These are phyloP conservation scores for Erythrocercus mccallii DNA, from an alignment of 2,113 vertebrate genomes.

Conservation along the genomic window DNA sequence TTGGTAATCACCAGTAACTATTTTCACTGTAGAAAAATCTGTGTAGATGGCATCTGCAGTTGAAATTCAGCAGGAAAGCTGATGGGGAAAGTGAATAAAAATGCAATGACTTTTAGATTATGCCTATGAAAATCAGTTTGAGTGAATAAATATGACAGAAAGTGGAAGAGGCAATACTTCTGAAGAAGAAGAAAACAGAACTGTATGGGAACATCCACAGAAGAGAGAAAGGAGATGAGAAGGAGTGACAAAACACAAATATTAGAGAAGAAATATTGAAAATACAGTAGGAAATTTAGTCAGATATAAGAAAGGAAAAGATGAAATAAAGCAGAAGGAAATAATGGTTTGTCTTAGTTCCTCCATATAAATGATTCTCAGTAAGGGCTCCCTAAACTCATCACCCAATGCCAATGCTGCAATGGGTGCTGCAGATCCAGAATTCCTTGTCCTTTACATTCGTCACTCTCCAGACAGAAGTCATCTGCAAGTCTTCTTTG, in stretches of 20 bases:
- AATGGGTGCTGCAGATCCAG: background rate
- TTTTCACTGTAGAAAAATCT: background rate
- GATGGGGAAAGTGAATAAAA: background rate
- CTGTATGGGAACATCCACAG: background rate
- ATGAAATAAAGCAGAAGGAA: background rate
- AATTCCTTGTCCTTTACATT: background rate
- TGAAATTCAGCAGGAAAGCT: background rate
- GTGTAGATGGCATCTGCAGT: background rate
- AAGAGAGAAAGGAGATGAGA: background rate
- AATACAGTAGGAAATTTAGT: background rate
- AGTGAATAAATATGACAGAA: background rate
- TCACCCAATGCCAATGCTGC: background rate
- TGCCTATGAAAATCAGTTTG: background rate
- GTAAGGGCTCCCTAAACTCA: background rate
- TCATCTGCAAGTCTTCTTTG: background rate
- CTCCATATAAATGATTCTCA: background rate
- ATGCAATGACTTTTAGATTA: background rate
- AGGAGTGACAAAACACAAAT: background rate
- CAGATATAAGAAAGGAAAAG: background rate
- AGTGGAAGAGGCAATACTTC: background rate
- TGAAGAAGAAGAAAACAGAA: background rate
- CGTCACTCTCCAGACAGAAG: background rate
- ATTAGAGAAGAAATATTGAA: background rate
- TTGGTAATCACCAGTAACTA: background rate
- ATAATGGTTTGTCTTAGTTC: background rate